Conservation (phyloP, 1,140 invertebrate genomes). For the Orius insidiosus region DNA sequence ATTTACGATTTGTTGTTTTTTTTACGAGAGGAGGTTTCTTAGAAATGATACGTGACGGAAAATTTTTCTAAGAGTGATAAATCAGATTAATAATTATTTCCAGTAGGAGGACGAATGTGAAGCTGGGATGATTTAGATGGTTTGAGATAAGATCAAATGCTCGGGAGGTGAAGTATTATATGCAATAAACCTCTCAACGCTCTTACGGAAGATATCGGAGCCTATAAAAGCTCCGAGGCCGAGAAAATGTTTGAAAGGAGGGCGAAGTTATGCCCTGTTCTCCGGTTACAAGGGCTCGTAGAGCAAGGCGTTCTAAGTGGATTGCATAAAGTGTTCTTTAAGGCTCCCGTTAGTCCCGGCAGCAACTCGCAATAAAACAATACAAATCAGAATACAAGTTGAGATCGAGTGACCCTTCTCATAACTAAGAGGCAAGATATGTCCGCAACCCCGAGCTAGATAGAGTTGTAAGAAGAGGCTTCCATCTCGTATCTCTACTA, state of each 20-base stretch:
- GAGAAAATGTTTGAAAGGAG: conserved; percentile 6
- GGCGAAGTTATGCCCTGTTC: conserved; percentile 1
- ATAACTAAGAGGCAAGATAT: conserved; percentile 6
- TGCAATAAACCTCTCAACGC: conserved; percentile 5
- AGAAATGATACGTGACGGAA: too few species aligned
- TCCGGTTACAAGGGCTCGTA: conserved; percentile 4
- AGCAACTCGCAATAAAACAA: conserved; percentile 2
- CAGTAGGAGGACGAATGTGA: too few species aligned
- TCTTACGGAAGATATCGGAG: conserved; percentile 1
- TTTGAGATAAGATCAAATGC: conserved; percentile 2
- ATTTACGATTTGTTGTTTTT: too few species aligned
- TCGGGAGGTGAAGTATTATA: conserved; percentile 6
- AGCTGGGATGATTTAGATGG: too few species aligned
- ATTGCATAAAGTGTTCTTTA: conserved; percentile 2
- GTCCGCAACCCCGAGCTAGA: background rate
- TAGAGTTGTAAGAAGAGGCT: conserved; percentile 7
- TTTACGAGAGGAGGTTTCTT: too few species aligned
- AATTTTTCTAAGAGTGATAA: too few species aligned
- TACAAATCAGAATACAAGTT: conserved; percentile 8
- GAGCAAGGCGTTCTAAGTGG: conserved; percentile 5
- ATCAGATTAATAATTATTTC: too few species aligned
- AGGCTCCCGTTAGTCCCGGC: conserved; percentile 4
- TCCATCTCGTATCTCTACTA: conserved; percentile 4
- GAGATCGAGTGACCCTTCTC: background rate
- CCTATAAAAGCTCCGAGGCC: background rate